These are phyloP conservation scores for Merops nubicus DNA, from an alignment of 2,113 vertebrate genomes.

Conservation along the genomic window DNA sequence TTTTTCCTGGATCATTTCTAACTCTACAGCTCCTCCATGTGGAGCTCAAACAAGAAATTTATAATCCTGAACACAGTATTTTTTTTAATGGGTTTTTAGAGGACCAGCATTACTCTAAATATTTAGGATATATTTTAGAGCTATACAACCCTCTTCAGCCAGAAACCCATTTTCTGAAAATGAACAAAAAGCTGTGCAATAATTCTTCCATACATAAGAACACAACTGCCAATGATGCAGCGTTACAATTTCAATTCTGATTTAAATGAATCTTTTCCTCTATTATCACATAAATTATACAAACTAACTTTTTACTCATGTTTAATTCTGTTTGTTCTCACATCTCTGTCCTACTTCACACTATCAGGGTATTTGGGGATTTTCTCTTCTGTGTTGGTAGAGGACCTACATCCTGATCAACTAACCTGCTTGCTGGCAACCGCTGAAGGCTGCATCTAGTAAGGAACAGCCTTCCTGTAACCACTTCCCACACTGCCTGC, in stretches of 20 bases:
- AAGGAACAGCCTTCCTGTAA: neutral
- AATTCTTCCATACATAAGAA: neutral
- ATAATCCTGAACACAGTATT: neutral
- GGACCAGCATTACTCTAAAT: neutral
- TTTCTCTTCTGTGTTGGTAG: neutral
- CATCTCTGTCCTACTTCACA: neutral
- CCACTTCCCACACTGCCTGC: neutral
- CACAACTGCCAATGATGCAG: neutral
- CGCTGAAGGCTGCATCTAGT: neutral
- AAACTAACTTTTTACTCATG: neutral
- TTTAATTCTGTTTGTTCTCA: neutral
- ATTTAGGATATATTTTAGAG: neutral
- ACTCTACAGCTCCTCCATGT: slow-evolving; percentile 51
- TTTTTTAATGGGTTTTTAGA: neutral
- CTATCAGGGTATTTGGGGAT: neutral
- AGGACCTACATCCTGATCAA: neutral
- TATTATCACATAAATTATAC: neutral
- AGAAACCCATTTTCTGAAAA: neutral
- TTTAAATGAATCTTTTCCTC: neutral
- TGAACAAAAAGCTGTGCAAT: neutral
- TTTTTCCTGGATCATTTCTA: neutral
- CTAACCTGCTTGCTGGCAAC: neutral
- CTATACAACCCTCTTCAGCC: neutral
- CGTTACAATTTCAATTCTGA: neutral
- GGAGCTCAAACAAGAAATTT: neutral